These are phyloP conservation scores for Rostratula benghalensis DNA, from an alignment of 2,113 vertebrate genomes.

Conservation along the genomic window DNA sequence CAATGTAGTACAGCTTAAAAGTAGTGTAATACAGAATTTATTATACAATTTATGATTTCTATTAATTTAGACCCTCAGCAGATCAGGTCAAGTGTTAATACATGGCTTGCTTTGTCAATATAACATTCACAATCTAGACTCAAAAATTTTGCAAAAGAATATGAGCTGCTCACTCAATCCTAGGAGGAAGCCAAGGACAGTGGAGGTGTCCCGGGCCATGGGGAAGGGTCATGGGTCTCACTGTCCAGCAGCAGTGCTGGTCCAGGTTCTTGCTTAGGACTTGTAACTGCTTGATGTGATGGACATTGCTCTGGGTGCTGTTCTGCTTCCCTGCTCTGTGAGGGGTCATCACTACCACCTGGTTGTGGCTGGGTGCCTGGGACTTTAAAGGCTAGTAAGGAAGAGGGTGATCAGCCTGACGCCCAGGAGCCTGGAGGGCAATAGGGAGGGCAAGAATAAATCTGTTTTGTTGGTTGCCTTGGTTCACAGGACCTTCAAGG, in stretches of 20 bases:
- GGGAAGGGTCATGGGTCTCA: fast-evolving
- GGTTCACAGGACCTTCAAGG: not conserved
- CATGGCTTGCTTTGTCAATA: not conserved
- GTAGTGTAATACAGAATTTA: not conserved
- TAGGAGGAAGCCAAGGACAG: not conserved
- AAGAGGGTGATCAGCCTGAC: not conserved
- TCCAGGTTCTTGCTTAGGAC: not conserved
- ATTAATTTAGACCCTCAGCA: not conserved
- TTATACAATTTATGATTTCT: not conserved
- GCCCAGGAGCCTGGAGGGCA: not conserved
- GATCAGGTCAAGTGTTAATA: not conserved
- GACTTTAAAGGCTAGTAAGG: not conserved
- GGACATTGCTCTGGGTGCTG: not conserved
- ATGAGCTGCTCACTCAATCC: not conserved
- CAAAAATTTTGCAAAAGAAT: not conserved
- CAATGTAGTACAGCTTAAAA: not conserved
- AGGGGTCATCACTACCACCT: not conserved
- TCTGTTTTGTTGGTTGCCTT: not conserved
- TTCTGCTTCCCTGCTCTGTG: not conserved
- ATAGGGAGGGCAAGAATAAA: not conserved
- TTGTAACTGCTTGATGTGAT: not conserved
- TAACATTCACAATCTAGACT: not conserved
- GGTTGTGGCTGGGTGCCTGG: not conserved
- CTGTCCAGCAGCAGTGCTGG: not conserved
- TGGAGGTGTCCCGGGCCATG: fast-evolving